phyloP scores from a whole-genome alignment of 2,888 invertebrate species.

The Schizaphis graminum region DNA sequence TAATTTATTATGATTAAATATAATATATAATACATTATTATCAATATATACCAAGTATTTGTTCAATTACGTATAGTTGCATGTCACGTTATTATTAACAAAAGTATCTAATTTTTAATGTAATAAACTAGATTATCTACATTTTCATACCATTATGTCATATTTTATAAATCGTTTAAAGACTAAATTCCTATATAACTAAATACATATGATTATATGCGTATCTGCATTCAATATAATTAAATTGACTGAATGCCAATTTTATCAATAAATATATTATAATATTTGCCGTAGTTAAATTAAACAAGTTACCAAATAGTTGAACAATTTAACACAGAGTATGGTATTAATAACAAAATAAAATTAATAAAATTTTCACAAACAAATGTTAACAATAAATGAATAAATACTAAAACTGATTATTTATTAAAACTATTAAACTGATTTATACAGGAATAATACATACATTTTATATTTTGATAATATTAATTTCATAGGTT shows the following conservation, averaged over 20 bases:
- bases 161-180: neutral
- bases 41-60: neutral
- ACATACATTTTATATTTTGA: neutral
- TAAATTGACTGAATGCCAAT: neutral
- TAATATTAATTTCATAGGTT: neutral
- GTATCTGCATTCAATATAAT: neutral
- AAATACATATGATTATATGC: neutral
- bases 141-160: neutral
- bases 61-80: neutral
- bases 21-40: neutral
- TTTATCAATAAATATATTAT: neutral
- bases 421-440: neutral
- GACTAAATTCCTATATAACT: neutral
- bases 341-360: neutral
- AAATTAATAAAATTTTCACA: neutral
- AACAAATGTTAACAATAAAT: neutral
- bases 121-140: neutral
- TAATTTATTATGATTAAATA: neutral
- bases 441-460: neutral
- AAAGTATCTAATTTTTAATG: neutral
- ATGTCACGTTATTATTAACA: neutral
- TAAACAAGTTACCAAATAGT: neutral
- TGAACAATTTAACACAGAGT: neutral
- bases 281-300: neutral
- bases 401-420: neutral